Evolutionary conservation across 2,888 invertebrate species (phyloP).

Genomic region (Disparrhopalites patrizii): DNA sequence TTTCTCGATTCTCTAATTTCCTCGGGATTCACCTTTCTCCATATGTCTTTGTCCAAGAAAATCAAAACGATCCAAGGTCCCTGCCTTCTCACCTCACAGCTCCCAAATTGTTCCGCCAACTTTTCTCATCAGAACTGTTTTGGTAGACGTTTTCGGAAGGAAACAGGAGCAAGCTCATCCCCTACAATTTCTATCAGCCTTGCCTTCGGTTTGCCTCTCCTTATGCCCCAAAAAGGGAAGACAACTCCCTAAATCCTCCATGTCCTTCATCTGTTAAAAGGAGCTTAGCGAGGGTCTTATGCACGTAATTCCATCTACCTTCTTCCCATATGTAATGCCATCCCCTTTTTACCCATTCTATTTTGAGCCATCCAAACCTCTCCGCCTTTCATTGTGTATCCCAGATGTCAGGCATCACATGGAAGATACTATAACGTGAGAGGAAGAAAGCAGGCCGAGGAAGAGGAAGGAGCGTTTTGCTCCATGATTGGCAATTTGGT

Average conservation of each 20-base stretch:
- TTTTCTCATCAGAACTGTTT: conserved; percentile 8
- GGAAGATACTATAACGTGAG: neutral
- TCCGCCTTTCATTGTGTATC: neutral
- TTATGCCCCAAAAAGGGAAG: too few species aligned
- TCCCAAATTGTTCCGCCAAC: conserved; percentile 3
- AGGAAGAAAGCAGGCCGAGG: neutral
- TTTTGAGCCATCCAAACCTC: neutral
- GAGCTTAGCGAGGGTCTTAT: too few species aligned
- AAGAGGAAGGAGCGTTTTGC: neutral
- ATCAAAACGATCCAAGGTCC: neutral
- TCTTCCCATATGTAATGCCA: too few species aligned
- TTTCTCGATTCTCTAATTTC: too few species aligned
- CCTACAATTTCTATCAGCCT: too few species aligned
- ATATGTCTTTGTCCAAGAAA: too few species aligned
- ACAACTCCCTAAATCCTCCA: too few species aligned
- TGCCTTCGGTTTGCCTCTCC: too few species aligned
- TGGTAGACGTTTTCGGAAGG: neutral
- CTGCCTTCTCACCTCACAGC: conserved; percentile 2
- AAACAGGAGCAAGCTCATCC: neutral
- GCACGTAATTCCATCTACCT: too few species aligned
- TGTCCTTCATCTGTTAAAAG: too few species aligned
- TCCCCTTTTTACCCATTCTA: neutral
- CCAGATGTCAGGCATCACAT: neutral
- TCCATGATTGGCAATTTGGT: conserved; percentile 6
- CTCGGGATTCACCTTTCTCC: too few species aligned